Percentiles rank a stretch among this genome's conserved stretches.
phyloP scores from a whole-genome alignment of 2,797 vertebrate genomes.

The Brachyrhaphis roseni region DNA sequence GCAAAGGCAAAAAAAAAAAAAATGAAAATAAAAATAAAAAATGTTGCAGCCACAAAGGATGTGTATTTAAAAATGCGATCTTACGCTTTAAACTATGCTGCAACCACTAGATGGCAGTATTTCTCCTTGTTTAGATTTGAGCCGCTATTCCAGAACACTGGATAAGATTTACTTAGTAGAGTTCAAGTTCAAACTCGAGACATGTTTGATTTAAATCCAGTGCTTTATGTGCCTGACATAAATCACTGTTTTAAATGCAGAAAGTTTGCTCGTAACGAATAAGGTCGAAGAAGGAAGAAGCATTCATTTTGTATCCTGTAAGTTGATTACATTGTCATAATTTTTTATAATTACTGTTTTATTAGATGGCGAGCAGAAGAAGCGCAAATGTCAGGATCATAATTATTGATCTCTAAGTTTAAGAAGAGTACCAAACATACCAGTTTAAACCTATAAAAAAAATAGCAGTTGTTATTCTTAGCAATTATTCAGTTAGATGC shows the following conservation, averaged over 20 bases:
- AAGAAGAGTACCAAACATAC: background rate
- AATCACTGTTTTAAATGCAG: background rate
- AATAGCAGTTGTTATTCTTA: background rate
- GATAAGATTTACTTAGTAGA: background rate
- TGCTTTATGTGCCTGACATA: too few species aligned
- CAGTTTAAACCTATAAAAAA: background rate
- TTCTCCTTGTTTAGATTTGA: slow-evolving; percentile 36
- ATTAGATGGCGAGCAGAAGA: background rate
- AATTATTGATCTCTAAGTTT: background rate
- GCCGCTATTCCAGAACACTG: background rate
- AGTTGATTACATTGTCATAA: background rate
- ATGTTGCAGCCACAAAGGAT: background rate
- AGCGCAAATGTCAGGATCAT: background rate
- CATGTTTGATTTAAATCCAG: background rate
- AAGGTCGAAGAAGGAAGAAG: background rate
- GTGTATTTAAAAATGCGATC: background rate
- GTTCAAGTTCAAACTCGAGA: background rate
- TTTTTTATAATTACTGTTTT: background rate
- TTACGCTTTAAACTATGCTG: background rate
- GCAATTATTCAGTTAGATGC: background rate
- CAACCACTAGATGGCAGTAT: slow-evolving; percentile 77
- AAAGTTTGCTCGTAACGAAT: background rate
- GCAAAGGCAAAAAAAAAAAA: background rate
- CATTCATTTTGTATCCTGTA: background rate
- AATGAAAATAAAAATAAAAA: background rate